These are phyloP conservation scores for Elysia crispata DNA, from an alignment of 2,888 invertebrate genomes.

Conservation along the genomic window DNA sequence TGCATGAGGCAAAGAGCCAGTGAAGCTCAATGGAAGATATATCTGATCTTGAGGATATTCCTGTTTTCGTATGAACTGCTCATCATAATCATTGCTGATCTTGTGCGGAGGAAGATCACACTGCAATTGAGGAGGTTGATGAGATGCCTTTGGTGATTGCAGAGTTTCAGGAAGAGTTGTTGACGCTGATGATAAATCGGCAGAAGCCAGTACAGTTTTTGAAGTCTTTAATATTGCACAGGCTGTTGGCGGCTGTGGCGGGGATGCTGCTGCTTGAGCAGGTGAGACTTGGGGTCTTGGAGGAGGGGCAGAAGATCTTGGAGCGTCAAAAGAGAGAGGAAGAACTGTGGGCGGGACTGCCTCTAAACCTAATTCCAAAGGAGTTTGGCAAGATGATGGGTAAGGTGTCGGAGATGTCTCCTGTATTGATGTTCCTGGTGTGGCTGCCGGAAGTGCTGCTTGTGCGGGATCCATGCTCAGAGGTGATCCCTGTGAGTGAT, in stretches of 20 bases:
- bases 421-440: background rate
- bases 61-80: too few species aligned
- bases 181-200: background rate
- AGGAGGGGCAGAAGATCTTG: background rate
- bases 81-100: too few species aligned
- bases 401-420: background rate
- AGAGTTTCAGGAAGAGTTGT: background rate
- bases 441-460: background rate
- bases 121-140: background rate
- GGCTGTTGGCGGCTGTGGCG: constrained; percentile 36
- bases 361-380: constrained; percentile 14
- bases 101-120: too few species aligned
- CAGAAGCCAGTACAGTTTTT: too few species aligned
- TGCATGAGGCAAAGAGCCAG: too few species aligned
- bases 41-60: background rate
- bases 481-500: constrained; percentile 21
- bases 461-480: constrained; percentile 24
- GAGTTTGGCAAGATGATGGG: constrained; percentile 14
- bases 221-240: constrained; percentile 15
- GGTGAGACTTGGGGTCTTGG: background rate
- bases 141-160: constrained; percentile 32
- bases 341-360: constrained; percentile 14
- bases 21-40: constrained; percentile 2
- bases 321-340: background rate
- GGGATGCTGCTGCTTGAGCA: background rate